Base-by-base conservation (phyloP, 1,140 invertebrate genomes). In the Euwallacea fornicatus region DNA sequence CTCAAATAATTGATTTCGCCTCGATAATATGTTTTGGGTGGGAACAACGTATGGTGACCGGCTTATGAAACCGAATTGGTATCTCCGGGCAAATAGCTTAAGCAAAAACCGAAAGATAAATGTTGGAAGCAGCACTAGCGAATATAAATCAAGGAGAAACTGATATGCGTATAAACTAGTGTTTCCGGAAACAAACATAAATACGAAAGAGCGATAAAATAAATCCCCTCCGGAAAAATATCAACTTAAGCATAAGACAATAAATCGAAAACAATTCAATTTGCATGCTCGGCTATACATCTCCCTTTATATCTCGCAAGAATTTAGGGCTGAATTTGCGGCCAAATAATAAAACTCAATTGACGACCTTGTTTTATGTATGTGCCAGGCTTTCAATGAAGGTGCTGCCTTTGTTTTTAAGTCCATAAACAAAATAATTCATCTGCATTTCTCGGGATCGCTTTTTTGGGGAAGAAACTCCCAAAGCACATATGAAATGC, bases 161-260 rank as follows among this genome's bases (percentile, higher is more conserved):
- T 69, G 67, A 69, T 69, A 69, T 69, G 54, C 59, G 65, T 58
- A 54, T 65, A 61, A 69, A 69, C 67, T 69, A 55, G 7, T 54
- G 67, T 69, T 62, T 69, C 67, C 67, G 10, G 33, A 55, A 33
- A 62, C 66, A 67, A 67, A 67, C 66, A 67, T 69, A 69, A 69
- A 69, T 69, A 61, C 58, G 33, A 55, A 56, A 67, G 59, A 67
- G 66, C 66, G 59, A 67, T 67, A 47, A 67, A 67, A 67, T 67
- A 67, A 67, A 67, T 67, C 56, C 55, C 63, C 42, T 41, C 55
- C 56, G 60, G 56, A 69, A 69, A 62, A 69, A 61, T 69, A 69
- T 69, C 67, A 69, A 69, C 67, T 69, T 62, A 62, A 69, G 59
- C 67, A 55, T 50, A 62, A 62, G 59, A 69, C 67, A 62, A 69